Percentiles rank a stretch among this genome's conserved stretches.
Conservation (phyloP, 2,797 vertebrate genomes). For the Spinus pinus region DNA sequence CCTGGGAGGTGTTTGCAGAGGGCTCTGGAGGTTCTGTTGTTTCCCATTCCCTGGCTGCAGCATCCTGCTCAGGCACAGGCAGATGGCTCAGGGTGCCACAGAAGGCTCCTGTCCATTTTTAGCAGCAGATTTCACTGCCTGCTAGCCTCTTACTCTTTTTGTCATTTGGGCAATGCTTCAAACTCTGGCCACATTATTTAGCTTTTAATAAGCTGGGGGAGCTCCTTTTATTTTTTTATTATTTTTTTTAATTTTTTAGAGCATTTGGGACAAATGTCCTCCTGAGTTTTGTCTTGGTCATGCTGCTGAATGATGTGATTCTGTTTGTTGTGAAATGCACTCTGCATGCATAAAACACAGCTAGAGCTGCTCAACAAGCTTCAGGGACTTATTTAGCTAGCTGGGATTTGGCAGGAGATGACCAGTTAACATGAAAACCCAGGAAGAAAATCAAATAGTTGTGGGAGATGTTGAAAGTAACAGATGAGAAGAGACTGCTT, state of each 20-base stretch:
- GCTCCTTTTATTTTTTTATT: background rate
- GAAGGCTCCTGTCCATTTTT: background rate
- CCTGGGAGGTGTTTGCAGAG: background rate
- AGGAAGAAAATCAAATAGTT: constrained; percentile 41
- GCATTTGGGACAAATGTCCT: background rate
- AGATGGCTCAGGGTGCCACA: background rate
- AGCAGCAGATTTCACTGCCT: background rate
- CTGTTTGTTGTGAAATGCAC: background rate
- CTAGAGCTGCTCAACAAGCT: background rate
- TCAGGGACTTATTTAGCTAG: background rate
- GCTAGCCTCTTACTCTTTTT: background rate
- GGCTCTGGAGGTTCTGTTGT: background rate
- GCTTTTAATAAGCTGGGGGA: background rate
- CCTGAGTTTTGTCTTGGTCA: background rate
- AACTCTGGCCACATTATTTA: background rate
- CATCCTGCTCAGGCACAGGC: background rate
- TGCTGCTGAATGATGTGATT: background rate
- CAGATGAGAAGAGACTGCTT: constrained; percentile 16
- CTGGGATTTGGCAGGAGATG: constrained; percentile 16
- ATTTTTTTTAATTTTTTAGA: background rate
- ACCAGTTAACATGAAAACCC: constrained; percentile 40
- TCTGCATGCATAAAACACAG: background rate
- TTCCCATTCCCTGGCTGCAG: background rate
- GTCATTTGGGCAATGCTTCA: background rate
- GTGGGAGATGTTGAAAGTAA: constrained; percentile 15